These are phyloP conservation scores for Crossocerus cetratus DNA, from an alignment of 2,888 invertebrate species.

Conservation along the genomic window DNA sequence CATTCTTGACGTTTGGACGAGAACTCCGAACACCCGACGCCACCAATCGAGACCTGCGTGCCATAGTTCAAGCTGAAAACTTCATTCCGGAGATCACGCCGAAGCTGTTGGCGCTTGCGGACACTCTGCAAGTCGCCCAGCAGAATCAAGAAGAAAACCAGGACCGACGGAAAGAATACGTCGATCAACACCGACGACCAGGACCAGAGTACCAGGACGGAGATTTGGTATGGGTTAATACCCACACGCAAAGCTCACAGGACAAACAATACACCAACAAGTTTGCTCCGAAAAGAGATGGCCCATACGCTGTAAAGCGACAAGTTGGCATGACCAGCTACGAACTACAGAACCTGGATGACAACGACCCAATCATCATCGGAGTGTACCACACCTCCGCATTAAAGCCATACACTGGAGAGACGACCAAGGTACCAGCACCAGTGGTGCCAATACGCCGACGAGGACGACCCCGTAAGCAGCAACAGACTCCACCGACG, in stretches of 20 bases:
- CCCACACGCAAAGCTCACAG: background rate
- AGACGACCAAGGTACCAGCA: background rate
- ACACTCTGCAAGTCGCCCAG: background rate
- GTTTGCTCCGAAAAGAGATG: background rate
- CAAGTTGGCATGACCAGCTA: background rate
- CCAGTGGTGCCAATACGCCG: background rate
- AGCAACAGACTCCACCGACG: background rate
- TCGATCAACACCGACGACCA: background rate
- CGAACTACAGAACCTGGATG: background rate
- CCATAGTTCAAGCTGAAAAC: background rate
- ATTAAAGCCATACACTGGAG: background rate
- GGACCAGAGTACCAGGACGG: background rate
- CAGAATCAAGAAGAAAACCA: background rate
- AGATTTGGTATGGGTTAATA: background rate
- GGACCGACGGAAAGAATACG: background rate
- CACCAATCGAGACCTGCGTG: background rate
- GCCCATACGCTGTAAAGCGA: background rate
- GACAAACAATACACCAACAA: background rate
- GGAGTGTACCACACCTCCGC: background rate
- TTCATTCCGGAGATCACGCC: conserved; percentile 3
- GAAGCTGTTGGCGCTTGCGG: background rate
- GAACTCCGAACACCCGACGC: conserved; percentile 60
- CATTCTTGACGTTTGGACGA: conserved; percentile 68
- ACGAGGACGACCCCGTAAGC: background rate
- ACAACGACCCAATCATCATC: background rate